A percentile compares a stretch with the other conserved stretches of the same genome.
Conservation (phyloP, 2,888 invertebrate species). For the Drosophila neoperkinsi region DNA sequence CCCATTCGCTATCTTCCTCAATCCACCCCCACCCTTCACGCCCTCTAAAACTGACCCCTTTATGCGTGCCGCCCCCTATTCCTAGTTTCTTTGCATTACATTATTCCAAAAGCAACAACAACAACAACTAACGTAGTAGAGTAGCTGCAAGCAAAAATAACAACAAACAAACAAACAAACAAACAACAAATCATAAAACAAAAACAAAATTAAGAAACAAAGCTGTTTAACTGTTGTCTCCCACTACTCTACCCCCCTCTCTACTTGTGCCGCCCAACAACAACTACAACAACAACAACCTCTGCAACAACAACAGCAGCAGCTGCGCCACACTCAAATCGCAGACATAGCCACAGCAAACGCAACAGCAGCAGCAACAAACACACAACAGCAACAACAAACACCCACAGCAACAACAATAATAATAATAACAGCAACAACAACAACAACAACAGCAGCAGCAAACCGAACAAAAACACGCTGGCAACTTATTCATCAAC, state of each 20-base stretch:
- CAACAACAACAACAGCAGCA: conserved; percentile 36
- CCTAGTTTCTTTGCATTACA: conserved; percentile 51
- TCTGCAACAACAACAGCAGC: conserved; percentile 23
- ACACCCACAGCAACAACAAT: conserved; percentile 35
- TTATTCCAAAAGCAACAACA: conserved; percentile 42
- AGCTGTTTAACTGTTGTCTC: conserved; percentile 79
- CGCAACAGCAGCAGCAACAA: conserved; percentile 39
- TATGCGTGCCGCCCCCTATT: conserved; percentile 32
- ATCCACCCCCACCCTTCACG: not conserved
- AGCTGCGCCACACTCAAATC: conserved; percentile 43
- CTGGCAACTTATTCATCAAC: conserved; percentile 51
- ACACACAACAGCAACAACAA: conserved; percentile 32
- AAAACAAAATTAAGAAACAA: conserved; percentile 46
- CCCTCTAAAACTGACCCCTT: not conserved
- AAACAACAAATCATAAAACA: conserved; percentile 27
- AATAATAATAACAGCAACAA: conserved; percentile 23
- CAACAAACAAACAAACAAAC: conserved; percentile 31
- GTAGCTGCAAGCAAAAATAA: conserved; percentile 75
- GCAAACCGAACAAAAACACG: conserved; percentile 63
- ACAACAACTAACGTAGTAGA: conserved; percentile 72
- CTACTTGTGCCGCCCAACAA: conserved; percentile 53
- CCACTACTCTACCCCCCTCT: conserved; percentile 76
- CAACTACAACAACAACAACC: conserved; percentile 38
- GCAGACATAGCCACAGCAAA: conserved; percentile 38
- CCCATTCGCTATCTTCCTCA: conserved; percentile 6